Conservation (phyloP, 2,113 vertebrate genomes). For the Speoplatyrhinus poulsoni region DNA sequence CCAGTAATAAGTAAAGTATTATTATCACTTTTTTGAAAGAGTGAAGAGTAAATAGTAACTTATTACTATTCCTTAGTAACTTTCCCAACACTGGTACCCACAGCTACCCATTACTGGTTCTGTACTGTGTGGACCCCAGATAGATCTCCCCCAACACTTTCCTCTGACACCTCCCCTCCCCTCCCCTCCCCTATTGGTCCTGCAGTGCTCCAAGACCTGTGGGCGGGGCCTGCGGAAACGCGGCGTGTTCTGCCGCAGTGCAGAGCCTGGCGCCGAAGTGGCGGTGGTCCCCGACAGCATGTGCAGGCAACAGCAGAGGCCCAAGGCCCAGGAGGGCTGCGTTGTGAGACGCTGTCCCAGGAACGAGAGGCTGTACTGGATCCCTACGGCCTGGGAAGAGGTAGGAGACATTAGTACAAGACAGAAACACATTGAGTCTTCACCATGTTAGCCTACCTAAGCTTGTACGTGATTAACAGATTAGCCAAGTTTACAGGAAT, state of each 20-base stretch:
- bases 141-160: background rate
- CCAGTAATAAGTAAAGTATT: too few relatives aligned
- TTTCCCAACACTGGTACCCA: too few relatives aligned
- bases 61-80: too few relatives aligned
- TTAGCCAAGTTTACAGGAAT: too few relatives aligned
- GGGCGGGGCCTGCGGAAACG: constrained; percentile 89
- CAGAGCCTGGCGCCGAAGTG: constrained; percentile 60
- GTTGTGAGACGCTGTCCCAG: constrained; percentile 90
- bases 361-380: constrained; percentile 90
- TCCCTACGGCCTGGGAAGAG: constrained; percentile 88
- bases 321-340: constrained; percentile 86
- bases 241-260: constrained; percentile 83
- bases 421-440: too few relatives aligned
- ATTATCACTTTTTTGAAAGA: too few relatives aligned
- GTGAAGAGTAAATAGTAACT: too few relatives aligned
- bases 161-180: background rate
- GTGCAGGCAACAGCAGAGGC: constrained; percentile 79
- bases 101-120: background rate
- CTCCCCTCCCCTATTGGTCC: background rate
- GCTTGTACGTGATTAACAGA: too few relatives aligned
- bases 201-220: constrained; percentile 94
- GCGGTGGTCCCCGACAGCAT: constrained; percentile 80
- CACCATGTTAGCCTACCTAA: too few relatives aligned
- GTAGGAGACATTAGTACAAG: constrained; percentile 63
- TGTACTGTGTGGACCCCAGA: background rate